Percentiles rank a stretch among this genome's conserved stretches.
Conservation (phyloP, 2,113 vertebrate genomes). For the Empidonax alnorum region DNA sequence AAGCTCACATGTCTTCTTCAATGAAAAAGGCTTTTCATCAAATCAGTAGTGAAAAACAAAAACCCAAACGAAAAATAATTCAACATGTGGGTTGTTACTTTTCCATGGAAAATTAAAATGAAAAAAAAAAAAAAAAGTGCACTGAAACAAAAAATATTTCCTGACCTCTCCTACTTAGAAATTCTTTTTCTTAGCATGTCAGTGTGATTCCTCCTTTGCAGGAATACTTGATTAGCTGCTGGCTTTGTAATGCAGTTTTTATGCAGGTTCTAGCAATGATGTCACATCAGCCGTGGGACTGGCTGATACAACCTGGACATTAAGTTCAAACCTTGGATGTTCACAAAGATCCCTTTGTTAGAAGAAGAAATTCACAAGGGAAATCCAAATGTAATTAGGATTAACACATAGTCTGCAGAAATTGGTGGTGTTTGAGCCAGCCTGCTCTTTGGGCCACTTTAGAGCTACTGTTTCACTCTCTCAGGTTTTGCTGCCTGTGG, state of each 20-base stretch:
- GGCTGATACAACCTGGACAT: not conserved
- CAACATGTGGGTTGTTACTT: not conserved
- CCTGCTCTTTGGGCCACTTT: not conserved
- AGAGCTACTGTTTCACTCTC: not conserved
- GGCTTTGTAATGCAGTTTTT: not conserved
- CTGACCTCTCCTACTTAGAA: not conserved
- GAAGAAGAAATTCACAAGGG: not conserved
- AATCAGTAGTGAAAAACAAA: conserved; percentile 24
- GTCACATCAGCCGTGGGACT: not conserved
- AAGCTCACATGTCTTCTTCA: conserved; percentile 8
- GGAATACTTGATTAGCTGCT: not conserved
- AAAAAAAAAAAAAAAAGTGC: not conserved
- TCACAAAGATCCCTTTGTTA: not conserved
- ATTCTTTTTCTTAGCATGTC: not conserved
- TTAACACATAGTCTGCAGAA: not conserved
- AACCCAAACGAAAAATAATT: conserved; percentile 2
- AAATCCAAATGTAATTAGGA: not conserved
- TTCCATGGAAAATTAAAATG: conserved; percentile 16
- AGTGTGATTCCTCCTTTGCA: not conserved
- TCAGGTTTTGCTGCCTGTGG: not conserved
- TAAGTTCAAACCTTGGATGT: not conserved
- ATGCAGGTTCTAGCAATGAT: not conserved
- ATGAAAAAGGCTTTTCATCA: conserved; percentile 60
- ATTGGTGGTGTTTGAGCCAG: not conserved
- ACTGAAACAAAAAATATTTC: not conserved